Evolutionary conservation across 2,113 vertebrate genomes (phyloP), one percentile per base, ranked within the genome.

Genomic region (Nyctereutes procyonoides): DNA sequence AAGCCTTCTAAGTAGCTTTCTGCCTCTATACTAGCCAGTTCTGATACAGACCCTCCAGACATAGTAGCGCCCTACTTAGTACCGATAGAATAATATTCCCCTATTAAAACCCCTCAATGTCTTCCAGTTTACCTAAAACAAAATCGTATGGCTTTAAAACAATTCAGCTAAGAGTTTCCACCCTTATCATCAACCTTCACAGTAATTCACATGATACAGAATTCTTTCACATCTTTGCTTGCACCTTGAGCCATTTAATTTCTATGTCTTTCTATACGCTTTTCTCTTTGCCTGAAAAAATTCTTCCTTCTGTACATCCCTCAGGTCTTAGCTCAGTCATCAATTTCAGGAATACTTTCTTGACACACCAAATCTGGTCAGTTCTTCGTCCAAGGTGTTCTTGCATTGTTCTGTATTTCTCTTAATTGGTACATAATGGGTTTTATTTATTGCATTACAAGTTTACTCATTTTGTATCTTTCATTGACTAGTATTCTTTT

Each of bases 21-120:
- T 71, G 8, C 53, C 79, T 71, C 22, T 60, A 16, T 48, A 48
- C 24, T 15, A 79, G 24, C 35, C 28, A 73, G 16, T 15, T 88
- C 22, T 51, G 32, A 48, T 5, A 53, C 1, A 56, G 28, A 53
- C 2, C 2, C 0, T 20, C 15, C 15, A 81, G 20, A 26, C 9
- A n/a, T 48, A 67, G n/a, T 17, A 63, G 9, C 1, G 9, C 3
- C 58, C 30, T 48, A 56, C 7, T 53, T 81, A 80, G 20, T 55
- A 74, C 8, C 92, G 14, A 60, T 43, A 30, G 2, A 65, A 48
- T 22, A 22, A 26, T n/a, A 11, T 55, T 74, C 6, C 4, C 26
- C 20, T 76, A 58, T 48, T 74, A 81, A 22, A 90, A 93, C 4
- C 5, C 30, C 53, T 84, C 19, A 20, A 10, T 92, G 28, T 7